Conservation (phyloP, 2,113 vertebrate genomes). For the Globicephala melas region DNA sequence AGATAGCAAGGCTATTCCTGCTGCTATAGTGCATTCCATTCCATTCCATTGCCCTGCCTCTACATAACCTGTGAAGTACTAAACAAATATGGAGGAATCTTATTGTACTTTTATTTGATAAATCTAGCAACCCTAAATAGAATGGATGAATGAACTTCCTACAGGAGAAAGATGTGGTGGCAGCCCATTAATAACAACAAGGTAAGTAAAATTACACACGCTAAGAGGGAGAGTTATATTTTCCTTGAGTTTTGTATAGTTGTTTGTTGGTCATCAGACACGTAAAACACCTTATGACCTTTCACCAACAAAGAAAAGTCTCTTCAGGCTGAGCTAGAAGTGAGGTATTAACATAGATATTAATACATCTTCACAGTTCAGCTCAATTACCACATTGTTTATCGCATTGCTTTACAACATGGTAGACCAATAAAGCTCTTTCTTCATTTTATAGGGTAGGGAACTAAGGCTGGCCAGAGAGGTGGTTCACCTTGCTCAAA, state of each 20-base stretch:
- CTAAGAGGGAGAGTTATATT: not conserved
- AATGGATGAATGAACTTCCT: slow-evolving; percentile 31
- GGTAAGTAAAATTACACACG: slow-evolving; percentile 20
- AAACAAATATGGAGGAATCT: not conserved
- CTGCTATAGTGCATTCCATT: not conserved
- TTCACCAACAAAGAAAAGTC: slow-evolving; percentile 42
- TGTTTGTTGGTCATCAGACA: slow-evolving; percentile 18
- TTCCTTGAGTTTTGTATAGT: slow-evolving; percentile 20
- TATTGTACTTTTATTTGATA: slow-evolving; percentile 3
- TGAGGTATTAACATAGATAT: slow-evolving; percentile 27
- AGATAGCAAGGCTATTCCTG: not conserved
- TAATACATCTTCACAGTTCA: slow-evolving; percentile 24
- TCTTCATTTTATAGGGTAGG: slow-evolving; percentile 24
- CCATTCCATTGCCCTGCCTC: not conserved
- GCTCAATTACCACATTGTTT: not conserved
- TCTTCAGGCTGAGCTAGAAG: not conserved
- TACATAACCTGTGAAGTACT: not conserved
- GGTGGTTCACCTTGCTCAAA: slow-evolving; percentile 32
- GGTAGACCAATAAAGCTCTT: slow-evolving; percentile 10
- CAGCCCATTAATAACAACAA: not conserved
- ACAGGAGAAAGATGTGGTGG: not conserved
- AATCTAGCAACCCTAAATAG: slow-evolving; percentile 17
- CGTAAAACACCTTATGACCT: slow-evolving; percentile 1
- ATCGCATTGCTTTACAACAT: slow-evolving; percentile 26
- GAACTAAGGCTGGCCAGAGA: not conserved